A percentile compares a stretch with the other conserved stretches of the same genome.
phyloP scores from a whole-genome alignment of 2,113 vertebrate genomes.

The Lagenorhynchus albirostris region DNA sequence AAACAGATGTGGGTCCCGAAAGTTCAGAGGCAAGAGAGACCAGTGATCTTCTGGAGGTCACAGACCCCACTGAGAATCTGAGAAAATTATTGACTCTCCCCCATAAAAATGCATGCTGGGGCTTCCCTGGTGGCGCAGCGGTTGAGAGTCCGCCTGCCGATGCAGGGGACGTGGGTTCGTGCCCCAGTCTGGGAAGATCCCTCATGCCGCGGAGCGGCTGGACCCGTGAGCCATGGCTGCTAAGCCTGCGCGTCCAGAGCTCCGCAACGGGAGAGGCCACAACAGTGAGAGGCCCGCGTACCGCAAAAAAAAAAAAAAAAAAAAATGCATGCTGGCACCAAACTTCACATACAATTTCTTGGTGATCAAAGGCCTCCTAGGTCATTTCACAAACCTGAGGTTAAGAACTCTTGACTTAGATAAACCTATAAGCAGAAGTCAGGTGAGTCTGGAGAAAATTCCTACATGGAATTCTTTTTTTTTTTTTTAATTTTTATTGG shows the following conservation, averaged over 20 bases:
- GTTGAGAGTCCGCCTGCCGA: too few relatives aligned
- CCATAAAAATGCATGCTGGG: not conserved
- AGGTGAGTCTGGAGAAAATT: not conserved
- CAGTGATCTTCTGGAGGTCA: not conserved
- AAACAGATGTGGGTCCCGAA: not conserved
- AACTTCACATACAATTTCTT: not conserved
- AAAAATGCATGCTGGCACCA: not conserved
- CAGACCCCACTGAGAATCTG: not conserved
- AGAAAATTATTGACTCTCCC: not conserved
- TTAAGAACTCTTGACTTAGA: not conserved
- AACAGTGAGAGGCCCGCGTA: too few relatives aligned
- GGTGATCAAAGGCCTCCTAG: not conserved
- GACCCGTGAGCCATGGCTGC: too few relatives aligned
- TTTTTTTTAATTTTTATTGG: too few relatives aligned
- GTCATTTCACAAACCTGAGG: not conserved
- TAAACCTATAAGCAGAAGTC: not conserved
- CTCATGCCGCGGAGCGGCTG: too few relatives aligned
- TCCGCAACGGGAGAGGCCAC: too few relatives aligned
- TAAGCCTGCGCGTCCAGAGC: too few relatives aligned
- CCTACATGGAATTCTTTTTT: not conserved
- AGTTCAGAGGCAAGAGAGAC: not conserved
- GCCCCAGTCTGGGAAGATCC: too few relatives aligned
- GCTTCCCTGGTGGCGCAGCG: too few relatives aligned
- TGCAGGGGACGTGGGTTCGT: too few relatives aligned
- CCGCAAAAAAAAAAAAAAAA: too few relatives aligned